Base-by-base conservation (phyloP, 1,140 invertebrate genomes). In the Tetraneura akinire region DNA sequence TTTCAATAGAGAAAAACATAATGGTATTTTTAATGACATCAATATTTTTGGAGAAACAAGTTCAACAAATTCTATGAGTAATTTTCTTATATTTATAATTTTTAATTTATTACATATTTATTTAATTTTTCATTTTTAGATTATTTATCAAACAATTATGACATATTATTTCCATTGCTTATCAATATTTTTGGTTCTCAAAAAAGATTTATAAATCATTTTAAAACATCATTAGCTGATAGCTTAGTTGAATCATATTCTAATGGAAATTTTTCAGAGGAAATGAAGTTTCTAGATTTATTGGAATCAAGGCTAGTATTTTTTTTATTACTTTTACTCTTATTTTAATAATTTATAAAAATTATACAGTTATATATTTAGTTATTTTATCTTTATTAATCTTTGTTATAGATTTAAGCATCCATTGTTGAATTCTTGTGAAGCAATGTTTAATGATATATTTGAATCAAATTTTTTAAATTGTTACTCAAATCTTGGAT, bases 171-270 rank as follows among this genome's bases (percentile, higher is more conserved):
- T n/a, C 96, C 96, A 62, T 98, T 98, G 92, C 87, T 99, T 13
- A 96, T 99, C 0, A 98, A 96, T 85, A 96, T 99, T 74, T 99
- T 99, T 86, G 98, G 98, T 1, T 98, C 96, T 83, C 98, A 98
- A 85, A 96, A 98, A 86, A 86, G 99, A 18, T 99, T 99, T 88
- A 96, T 99, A 0, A 97, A 98, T 85, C 98, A 99, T 87, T 99
- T 99, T 86, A 89, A 96, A 66, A 96, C 94, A 26, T 86, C 99
- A 2, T 87, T 99, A 74, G 96, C 97, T 13, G 96, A 99, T 84
- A 88, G 97, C 82, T 87, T 99, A 37, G 86, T 99, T 0, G 91
- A 92, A 0, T 94, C 94, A 85, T 91, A n/a, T n/a, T n/a, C n/a
- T 92, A 82, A 92, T 92, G 82, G 95, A 95, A 84, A 94, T 85